Evolutionary conservation across 2,797 vertebrate genomes (phyloP).

Genomic region (Chelon auratus): DNA sequence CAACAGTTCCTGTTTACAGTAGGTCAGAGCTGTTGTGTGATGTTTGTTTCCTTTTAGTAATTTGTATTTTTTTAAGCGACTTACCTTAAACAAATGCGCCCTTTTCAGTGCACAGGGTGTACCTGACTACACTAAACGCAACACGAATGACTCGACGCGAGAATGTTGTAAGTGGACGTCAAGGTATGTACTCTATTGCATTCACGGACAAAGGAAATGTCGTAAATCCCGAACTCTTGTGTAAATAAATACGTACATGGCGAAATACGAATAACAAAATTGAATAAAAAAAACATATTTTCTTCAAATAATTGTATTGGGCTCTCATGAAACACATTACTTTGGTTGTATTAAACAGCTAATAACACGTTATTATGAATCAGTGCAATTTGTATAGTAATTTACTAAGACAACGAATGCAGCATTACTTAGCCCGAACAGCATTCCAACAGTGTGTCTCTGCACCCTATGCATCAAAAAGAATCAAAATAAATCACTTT

Average conservation of each 20-base stretch:
- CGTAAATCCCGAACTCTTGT: not conserved
- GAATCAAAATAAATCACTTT: not conserved
- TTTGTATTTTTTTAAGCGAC: not conserved
- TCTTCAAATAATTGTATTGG: too few relatives aligned
- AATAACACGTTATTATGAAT: too few relatives aligned
- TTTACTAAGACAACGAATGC: not conserved
- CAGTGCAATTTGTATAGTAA: not conserved
- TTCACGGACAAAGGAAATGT: not conserved
- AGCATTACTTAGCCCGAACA: not conserved
- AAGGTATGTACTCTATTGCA: slow-evolving; percentile 30
- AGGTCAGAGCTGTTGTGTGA: slow-evolving; percentile 7
- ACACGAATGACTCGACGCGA: slow-evolving; percentile 25
- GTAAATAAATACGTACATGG: not conserved
- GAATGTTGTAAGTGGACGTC: slow-evolving; percentile 35
- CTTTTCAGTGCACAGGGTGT: not conserved
- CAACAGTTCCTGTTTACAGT: not conserved
- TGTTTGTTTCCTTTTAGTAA: not conserved
- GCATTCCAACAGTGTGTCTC: not conserved
- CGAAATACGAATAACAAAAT: too few relatives aligned
- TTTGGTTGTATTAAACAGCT: too few relatives aligned
- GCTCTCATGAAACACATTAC: too few relatives aligned
- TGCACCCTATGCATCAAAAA: not conserved
- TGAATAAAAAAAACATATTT: too few relatives aligned
- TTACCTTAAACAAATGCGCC: slow-evolving; percentile 38
- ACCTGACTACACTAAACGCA: not conserved